Conservation (phyloP, 2,113 vertebrate species). For the Nerophis ophidion region DNA sequence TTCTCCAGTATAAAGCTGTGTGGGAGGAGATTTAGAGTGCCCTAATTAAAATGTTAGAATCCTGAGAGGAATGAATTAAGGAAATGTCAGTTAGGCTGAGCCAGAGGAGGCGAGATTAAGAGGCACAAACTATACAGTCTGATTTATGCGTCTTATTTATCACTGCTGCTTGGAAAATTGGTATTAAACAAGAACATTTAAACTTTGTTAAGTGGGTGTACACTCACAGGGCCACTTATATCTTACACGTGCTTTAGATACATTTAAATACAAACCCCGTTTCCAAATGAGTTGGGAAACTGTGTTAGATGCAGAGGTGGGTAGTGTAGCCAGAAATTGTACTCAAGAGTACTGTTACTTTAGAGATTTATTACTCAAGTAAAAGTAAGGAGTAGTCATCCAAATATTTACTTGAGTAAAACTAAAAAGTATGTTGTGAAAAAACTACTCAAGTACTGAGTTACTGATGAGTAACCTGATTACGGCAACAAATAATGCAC, state of each 20-base stretch:
- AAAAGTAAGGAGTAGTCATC: too few relatives aligned
- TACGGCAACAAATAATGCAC: too few relatives aligned
- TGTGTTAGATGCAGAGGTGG: too few relatives aligned
- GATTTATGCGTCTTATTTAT: conserved; percentile 53
- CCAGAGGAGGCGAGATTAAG: conserved; percentile 63
- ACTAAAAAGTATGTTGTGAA: too few relatives aligned
- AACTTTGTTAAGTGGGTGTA: conserved; percentile 6
- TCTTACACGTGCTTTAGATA: not conserved
- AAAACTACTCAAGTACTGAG: too few relatives aligned
- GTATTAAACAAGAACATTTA: conserved; percentile 28
- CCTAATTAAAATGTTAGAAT: conserved; percentile 72
- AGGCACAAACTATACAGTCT: conserved; percentile 48
- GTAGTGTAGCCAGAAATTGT: too few relatives aligned
- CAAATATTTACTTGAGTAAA: too few relatives aligned
- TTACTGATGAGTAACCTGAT: too few relatives aligned
- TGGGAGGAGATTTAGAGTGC: conserved; percentile 68
- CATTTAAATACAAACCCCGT: too few relatives aligned
- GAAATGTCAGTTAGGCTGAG: conserved; percentile 71
- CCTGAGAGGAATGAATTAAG: conserved; percentile 68
- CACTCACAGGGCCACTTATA: not conserved
- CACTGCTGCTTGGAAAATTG: conserved; percentile 35
- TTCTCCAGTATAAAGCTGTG: conserved; percentile 39
- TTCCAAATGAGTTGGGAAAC: too few relatives aligned
- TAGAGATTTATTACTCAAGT: too few relatives aligned
- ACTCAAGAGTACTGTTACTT: too few relatives aligned